Base-by-base conservation (phyloP, 2,888 invertebrate genomes). In the Heliconius ismenius region DNA sequence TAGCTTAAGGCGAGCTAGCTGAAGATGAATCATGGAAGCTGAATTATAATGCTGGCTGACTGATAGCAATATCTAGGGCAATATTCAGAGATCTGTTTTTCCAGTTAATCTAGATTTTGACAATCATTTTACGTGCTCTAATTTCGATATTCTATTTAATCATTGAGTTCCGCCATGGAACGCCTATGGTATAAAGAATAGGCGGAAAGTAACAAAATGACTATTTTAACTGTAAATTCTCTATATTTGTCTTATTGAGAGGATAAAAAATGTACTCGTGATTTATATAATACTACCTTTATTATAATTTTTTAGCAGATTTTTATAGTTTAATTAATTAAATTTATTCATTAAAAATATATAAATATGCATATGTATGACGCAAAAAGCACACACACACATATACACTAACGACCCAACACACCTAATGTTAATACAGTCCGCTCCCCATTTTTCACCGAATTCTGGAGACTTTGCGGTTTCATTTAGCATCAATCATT, bases 21-120 rank as follows among this genome's bases (percentile, higher is more conserved):
- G 39, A 63, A 73, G 73, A 63, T 73, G 73, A 73, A 73, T 63
- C 63, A 18, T 73, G n/a, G 73, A 60, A 60, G 73, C 73, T 73
- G 60, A 73, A 73, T 63, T 39, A 28, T 28, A 62, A 73, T 60
- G 62, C 60, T 24, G 7, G 13, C 24, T n/a, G 43, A 62, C 73
- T 62, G 60, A 26, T 63, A 39, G 28, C 26, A 28, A 60, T 39
- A 73, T 62, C 43, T 43, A 26, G n/a, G 18, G 43, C 21, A 73
- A 43, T 28, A 43, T 18, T 58, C 13, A 6, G 28, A 39, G 9
- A 36, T 58, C 69, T 58, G 13, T 54, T 70, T 21, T 32, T 32
- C 24, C 32, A 32, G n/a, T 58, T 54, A 69, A n/a, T 54, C 32
- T 58, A 58, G 3, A 0, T 67, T 24, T 67, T 24, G 24, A 24